These are phyloP conservation scores for Microplitis mediator DNA, from an alignment of 1,140 invertebrate genomes.

Conservation along the genomic window DNA sequence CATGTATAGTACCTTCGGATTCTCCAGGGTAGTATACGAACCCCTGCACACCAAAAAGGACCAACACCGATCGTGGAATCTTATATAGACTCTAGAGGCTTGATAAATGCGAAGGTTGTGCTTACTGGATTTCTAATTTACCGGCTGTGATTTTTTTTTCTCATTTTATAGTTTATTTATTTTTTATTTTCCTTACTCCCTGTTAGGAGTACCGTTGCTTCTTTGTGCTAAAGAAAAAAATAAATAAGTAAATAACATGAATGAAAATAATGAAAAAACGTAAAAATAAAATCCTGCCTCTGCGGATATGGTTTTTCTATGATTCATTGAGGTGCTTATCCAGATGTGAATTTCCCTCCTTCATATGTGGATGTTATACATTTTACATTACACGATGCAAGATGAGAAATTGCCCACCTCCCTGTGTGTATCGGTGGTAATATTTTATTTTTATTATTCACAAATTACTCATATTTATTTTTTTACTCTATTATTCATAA, in stretches of 20 bases:
- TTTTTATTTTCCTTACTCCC: too few relatives aligned
- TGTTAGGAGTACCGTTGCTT: too few relatives aligned
- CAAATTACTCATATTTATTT: not conserved
- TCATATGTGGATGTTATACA: slow-evolving; percentile 26
- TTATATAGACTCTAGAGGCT: slow-evolving; percentile 25
- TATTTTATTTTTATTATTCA: not conserved
- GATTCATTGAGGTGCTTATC: slow-evolving; percentile 31
- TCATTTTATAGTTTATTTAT: not conserved
- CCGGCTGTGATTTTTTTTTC: slow-evolving; percentile 41
- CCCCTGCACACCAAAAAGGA: not conserved
- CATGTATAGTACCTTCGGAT: not conserved
- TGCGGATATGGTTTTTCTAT: slow-evolving; percentile 19
- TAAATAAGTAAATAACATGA: too few relatives aligned
- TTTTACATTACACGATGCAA: slow-evolving; percentile 30
- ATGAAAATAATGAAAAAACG: too few relatives aligned
- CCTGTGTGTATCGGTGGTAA: slow-evolving; percentile 4
- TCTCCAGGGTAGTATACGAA: slow-evolving; percentile 37
- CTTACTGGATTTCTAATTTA: slow-evolving; percentile 42
- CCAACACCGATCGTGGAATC: slow-evolving; percentile 25
- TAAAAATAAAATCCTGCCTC: not conserved
- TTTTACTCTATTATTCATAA: too few relatives aligned
- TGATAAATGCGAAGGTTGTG: slow-evolving; percentile 42
- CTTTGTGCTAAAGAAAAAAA: too few relatives aligned
- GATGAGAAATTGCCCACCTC: not conserved
- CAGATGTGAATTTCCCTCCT: slow-evolving; percentile 31